Percentiles rank a stretch among this genome's conserved stretches.
Conservation (phyloP, 2,888 invertebrate species). For the Tryphoninae sp. region DNA sequence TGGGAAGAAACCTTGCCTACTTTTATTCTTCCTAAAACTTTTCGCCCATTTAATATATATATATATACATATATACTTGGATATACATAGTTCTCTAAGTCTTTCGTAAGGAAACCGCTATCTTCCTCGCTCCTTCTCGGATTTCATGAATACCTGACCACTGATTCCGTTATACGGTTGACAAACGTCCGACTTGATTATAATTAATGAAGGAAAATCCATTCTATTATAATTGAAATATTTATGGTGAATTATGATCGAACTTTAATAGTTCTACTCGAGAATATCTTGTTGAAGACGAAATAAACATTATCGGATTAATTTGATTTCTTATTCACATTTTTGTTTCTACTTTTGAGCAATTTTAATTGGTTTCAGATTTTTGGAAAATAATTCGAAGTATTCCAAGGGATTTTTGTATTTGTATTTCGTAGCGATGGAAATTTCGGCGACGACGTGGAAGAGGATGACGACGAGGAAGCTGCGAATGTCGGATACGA, state of each 20-base stretch:
- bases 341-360: not conserved
- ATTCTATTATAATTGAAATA: too few species aligned
- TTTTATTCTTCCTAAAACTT: conserved; percentile 53
- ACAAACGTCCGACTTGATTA: too few species aligned
- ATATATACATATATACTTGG: not conserved
- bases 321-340: not conserved
- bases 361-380: not conserved
- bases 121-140: not conserved
- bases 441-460: conserved; percentile 2
- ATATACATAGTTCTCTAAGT: not conserved
- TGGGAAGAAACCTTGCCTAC: conserved; percentile 40
- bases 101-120: not conserved
- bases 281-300: too few species aligned
- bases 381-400: not conserved
- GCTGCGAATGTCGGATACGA: conserved; percentile 33
- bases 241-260: too few species aligned
- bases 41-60: conserved; percentile 8
- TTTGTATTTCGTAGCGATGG: not conserved
- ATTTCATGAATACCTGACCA: not conserved
- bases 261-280: too few species aligned
- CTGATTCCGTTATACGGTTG: too few species aligned
- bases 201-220: too few species aligned
- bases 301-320: too few species aligned
- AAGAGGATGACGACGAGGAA: conserved; percentile 27
- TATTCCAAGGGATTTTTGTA: not conserved